phyloP scores from a whole-genome alignment of 2,888 invertebrate species.

The Theretra japonica region DNA sequence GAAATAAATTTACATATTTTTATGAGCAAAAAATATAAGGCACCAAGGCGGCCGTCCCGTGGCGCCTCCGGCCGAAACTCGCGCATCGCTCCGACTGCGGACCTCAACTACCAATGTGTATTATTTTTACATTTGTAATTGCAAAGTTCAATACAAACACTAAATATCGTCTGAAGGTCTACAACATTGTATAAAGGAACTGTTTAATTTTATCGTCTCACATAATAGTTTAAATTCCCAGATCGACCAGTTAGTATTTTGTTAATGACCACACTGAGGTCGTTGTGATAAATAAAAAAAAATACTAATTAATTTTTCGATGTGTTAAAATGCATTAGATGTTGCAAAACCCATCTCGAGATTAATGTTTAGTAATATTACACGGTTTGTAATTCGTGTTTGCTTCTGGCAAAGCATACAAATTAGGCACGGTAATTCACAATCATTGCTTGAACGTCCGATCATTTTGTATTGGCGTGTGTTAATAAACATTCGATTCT shows the following conservation, averaged over 20 bases:
- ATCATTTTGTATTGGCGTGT: constrained; percentile 18
- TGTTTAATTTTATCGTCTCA: constrained; percentile 41
- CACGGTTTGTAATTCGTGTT: constrained; percentile 33
- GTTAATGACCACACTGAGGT: constrained; percentile 45
- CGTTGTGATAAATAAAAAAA: constrained; percentile 36
- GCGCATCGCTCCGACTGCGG: not conserved
- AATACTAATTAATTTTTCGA: constrained; percentile 31
- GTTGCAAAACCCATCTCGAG: constrained; percentile 40
- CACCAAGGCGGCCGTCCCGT: constrained; percentile 43
- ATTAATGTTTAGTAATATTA: constrained; percentile 34
- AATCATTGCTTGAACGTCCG: constrained; percentile 15
- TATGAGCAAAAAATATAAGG: constrained; percentile 62
- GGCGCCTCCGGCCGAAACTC: constrained; percentile 45
- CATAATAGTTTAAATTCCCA: constrained; percentile 44
- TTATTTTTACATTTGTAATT: constrained; percentile 33
- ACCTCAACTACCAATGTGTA: not conserved
- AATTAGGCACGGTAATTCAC: constrained; percentile 25
- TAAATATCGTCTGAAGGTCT: constrained; percentile 44
- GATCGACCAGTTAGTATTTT: constrained; percentile 36
- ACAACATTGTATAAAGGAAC: constrained; percentile 41
- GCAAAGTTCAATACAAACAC: constrained; percentile 42
- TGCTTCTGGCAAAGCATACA: constrained; percentile 30
- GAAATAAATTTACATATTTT: constrained; percentile 74
- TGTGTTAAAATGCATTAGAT: constrained; percentile 31
- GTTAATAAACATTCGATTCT: not conserved